phyloP scores from a whole-genome alignment of 2,797 vertebrate species.

The Sebastes hubbsi region DNA sequence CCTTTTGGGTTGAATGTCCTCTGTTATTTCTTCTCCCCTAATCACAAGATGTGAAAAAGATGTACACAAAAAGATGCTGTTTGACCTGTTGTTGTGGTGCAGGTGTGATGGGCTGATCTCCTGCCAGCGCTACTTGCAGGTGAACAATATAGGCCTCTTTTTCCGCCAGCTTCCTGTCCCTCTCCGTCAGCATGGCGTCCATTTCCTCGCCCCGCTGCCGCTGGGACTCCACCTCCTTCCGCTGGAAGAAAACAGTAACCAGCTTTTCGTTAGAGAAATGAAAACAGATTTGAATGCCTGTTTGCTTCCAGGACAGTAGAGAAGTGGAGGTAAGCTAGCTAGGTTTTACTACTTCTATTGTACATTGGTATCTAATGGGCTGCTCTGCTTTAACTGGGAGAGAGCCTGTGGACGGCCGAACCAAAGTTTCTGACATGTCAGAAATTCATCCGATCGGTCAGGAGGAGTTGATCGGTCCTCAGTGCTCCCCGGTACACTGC shows the following conservation, averaged over 20 bases:
- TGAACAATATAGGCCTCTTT: constrained; percentile 91
- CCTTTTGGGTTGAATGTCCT: background rate
- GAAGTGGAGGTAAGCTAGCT: too few species aligned
- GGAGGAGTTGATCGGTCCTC: too few species aligned
- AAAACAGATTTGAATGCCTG: background rate
- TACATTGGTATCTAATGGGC: too few species aligned
- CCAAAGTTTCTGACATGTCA: too few species aligned
- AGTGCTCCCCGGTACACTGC: too few species aligned
- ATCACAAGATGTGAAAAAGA: background rate
- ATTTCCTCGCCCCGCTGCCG: constrained; percentile 85
- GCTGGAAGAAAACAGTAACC: constrained; percentile 55
- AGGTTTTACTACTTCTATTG: too few species aligned
- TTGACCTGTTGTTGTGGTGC: constrained; percentile 74
- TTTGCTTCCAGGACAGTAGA: too few species aligned
- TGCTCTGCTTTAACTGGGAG: too few species aligned
- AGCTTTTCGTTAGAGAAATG: background rate
- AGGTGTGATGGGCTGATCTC: constrained; percentile 53
- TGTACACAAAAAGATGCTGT: background rate
- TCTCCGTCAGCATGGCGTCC: constrained; percentile 88
- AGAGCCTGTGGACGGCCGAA: too few species aligned
- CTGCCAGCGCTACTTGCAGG: constrained; percentile 81
- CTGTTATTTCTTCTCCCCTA: background rate
- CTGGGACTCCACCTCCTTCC: constrained; percentile 80
- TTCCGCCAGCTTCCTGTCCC: constrained; percentile 85
- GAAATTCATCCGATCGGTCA: too few species aligned